phyloP scores from a whole-genome alignment of 2,888 invertebrate species.

The Agrypnus murinus region DNA sequence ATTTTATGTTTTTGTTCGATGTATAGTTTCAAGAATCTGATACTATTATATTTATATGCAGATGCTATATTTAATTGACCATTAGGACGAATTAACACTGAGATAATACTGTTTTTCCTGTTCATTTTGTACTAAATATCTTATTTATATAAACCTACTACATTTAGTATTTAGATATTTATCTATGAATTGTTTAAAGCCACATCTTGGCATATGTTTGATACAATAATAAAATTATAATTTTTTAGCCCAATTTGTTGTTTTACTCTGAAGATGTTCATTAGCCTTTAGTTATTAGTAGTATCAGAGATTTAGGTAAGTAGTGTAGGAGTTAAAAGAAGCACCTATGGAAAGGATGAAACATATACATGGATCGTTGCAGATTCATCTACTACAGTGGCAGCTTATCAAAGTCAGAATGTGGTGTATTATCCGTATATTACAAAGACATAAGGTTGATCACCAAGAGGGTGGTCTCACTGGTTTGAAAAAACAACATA shows the following conservation, averaged over 20 bases:
- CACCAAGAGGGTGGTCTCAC: no score
- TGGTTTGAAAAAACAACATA: no score
- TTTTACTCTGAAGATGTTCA: constrained; percentile 17
- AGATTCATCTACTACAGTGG: no score
- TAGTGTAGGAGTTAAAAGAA: no score
- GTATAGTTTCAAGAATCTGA: constrained; percentile 9
- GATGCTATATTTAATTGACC: constrained; percentile 21
- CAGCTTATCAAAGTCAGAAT: no score
- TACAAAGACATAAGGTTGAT: no score
- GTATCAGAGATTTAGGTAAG: no score
- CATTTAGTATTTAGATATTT: constrained; percentile 42
- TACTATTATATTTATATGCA: constrained; percentile 13
- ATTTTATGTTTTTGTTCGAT: constrained; percentile 23
- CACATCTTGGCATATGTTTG: constrained; percentile 55
- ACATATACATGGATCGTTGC: no score
- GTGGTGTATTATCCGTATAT: no score
- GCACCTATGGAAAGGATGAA: no score
- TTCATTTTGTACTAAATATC: constrained; percentile 40
- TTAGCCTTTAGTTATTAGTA: no score
- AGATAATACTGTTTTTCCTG: constrained; percentile 25
- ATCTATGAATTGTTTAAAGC: constrained; percentile 48
- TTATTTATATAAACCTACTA: constrained; percentile 43
- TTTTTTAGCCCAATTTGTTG: constrained; percentile 57
- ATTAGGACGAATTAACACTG: constrained; percentile 11
- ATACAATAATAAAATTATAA: constrained; percentile 60